Base-by-base conservation (phyloP, 2,113 vertebrate species). In the Dasyornis broadbenti region DNA sequence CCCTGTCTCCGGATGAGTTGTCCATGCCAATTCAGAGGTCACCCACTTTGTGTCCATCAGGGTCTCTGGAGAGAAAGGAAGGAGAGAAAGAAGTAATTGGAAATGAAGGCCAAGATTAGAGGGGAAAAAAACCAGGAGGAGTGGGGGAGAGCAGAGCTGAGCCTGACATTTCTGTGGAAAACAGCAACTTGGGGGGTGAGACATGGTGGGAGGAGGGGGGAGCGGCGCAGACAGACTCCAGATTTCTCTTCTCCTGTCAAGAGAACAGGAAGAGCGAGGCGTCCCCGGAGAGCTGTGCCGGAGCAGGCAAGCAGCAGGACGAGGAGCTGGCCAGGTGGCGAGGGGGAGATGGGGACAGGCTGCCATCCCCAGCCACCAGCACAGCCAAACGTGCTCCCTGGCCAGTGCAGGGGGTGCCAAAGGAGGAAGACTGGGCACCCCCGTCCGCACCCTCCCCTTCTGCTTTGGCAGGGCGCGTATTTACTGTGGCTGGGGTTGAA, bases 31-130 rank as follows among this genome's bases (percentile, higher is more conserved):
- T 96, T 99, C 99, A 45, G 99, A 99, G 2, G 99, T 99, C 95
- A 99, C 99, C 99, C 98, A 99, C 95, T 99, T 99, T 5, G 99
- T 99, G 98, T 99, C 99, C 99, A 99, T 99, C 96, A 99, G 97
- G 31, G 99, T 99, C 97, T 99, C 99, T 99, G 97, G 86, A 97
- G 97, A 72, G 60, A 79, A 71, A 82, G 63, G 39, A 70, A 94
- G 57, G 80, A 95, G 84, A 92, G 60, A 94, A 93, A 92, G 15
- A 97, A 82, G 11, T 85, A 95, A 92, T 92, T 71, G 53, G 96
- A 95, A 78, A 85, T 35, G 81, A 82, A 89, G 72, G 63, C 92
- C 95, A 96, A 90, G 89, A 72, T 68, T 73, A 85, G 83, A 82
- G 75, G 75, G 45, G 30, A 39, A 89, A 93, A 56, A 84, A 54